A percentile compares a stretch with the other conserved stretches of the same genome.
phyloP scores from a whole-genome alignment of 2,888 invertebrate species.

The Agriotes lineatus region DNA sequence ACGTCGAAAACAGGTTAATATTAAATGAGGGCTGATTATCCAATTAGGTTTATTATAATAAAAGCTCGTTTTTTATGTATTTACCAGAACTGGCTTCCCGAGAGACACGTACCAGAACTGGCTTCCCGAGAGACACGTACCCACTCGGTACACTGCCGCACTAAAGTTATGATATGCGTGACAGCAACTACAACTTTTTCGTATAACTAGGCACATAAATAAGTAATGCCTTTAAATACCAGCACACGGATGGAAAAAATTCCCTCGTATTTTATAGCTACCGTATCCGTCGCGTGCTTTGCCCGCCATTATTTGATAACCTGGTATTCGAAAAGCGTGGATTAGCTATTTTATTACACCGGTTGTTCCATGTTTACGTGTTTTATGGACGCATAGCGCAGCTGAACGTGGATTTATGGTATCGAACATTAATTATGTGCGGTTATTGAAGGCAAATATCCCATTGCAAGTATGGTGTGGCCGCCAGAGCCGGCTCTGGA shows the following conservation, averaged over 20 bases:
- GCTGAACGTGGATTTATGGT: slow-evolving; percentile 21
- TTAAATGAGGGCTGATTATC: too few relatives aligned
- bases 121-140: neutral
- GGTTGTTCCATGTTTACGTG: slow-evolving; percentile 35
- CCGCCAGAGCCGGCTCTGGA: too few relatives aligned
- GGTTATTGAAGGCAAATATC: neutral
- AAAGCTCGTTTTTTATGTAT: too few relatives aligned
- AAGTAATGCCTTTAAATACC: slow-evolving; percentile 36
- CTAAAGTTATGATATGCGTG: slow-evolving; percentile 33
- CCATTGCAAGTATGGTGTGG: neutral
- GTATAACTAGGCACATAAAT: slow-evolving; percentile 33
- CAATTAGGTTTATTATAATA: too few relatives aligned
- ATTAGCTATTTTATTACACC: slow-evolving; percentile 37
- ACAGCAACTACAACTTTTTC: slow-evolving; percentile 24
- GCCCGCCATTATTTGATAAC: slow-evolving; percentile 38
- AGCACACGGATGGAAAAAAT: slow-evolving; percentile 35
- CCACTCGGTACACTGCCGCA: neutral
- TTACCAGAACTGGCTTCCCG: too few relatives aligned
- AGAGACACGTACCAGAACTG: too few relatives aligned
- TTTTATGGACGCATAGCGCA: slow-evolving; percentile 28
- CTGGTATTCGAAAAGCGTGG: slow-evolving; percentile 38
- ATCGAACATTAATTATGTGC: slow-evolving; percentile 30
- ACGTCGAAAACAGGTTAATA: too few relatives aligned
- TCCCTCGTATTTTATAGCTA: slow-evolving; percentile 33
- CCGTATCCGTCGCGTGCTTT: slow-evolving; percentile 39